phyloP scores from a whole-genome alignment of 2,888 invertebrate genomes.

The Belgica antarctica region DNA sequence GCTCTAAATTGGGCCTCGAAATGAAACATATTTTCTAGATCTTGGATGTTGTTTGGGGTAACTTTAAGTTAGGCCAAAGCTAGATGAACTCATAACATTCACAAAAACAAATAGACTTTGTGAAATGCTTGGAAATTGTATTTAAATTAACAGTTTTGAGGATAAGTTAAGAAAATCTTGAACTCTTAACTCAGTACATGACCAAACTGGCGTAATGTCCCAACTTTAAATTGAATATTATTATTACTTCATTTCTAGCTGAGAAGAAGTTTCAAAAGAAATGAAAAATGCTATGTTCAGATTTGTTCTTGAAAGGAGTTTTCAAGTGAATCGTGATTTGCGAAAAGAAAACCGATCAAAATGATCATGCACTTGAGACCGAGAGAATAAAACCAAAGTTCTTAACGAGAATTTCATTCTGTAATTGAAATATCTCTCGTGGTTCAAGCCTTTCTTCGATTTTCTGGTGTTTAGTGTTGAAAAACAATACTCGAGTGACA shows the following conservation, averaged over 20 bases:
- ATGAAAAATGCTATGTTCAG: not conserved
- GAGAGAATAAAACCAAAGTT: not conserved
- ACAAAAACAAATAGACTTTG: no score
- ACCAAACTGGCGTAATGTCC: no score
- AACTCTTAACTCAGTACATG: no score
- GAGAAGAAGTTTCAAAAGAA: not conserved
- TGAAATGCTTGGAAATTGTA: no score
- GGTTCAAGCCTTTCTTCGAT: not conserved
- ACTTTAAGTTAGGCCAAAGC: no score
- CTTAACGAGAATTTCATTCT: not conserved
- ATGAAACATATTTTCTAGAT: not conserved
- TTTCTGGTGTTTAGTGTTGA: not conserved
- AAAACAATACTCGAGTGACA: not conserved
- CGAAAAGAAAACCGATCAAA: not conserved
- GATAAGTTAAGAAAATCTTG: no score
- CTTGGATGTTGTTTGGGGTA: no score
- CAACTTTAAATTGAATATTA: constrained; percentile 3
- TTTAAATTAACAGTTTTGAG: no score
- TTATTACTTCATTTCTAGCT: not conserved
- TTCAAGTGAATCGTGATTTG: constrained; percentile 15
- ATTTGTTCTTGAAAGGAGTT: not conserved
- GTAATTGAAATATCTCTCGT: constrained; percentile 12
- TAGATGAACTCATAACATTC: no score
- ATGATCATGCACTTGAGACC: constrained; percentile 31
- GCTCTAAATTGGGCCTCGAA: not conserved